Percentiles rank a stretch among this genome's conserved stretches.
Conservation (phyloP, 2,113 vertebrate genomes). For the Cyphomyrus plagiostoma region DNA sequence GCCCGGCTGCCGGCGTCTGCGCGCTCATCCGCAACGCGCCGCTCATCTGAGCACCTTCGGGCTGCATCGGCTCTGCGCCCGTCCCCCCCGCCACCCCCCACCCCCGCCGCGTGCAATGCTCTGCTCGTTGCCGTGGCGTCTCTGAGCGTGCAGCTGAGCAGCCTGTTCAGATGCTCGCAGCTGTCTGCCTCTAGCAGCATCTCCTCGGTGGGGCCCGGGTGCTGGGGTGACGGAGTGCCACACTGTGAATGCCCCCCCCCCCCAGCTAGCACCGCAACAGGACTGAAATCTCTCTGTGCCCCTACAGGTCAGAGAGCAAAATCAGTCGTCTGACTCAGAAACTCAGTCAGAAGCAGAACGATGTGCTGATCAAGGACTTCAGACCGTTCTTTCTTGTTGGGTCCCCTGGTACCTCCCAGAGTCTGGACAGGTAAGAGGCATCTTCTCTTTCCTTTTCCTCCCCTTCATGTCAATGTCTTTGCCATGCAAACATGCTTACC, state of each 20-base stretch:
- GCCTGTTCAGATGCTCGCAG: slow-evolving; percentile 48
- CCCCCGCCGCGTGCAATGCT: neutral
- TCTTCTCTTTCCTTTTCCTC: slow-evolving; percentile 20
- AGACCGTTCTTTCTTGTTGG: slow-evolving; percentile 64
- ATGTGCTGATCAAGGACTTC: slow-evolving; percentile 72
- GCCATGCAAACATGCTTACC: neutral
- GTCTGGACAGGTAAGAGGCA: slow-evolving; percentile 73
- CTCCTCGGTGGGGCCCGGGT: slow-evolving; percentile 7
- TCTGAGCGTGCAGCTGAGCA: slow-evolving; percentile 30
- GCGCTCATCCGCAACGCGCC: neutral
- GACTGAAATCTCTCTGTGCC: slow-evolving; percentile 52
- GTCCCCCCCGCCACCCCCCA: neutral
- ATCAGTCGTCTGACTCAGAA: slow-evolving; percentile 66
- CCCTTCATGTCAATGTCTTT: neutral
- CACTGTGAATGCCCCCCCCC: neutral
- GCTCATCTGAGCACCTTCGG: slow-evolving; percentile 9
- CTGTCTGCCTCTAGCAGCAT: slow-evolving; percentile 18
- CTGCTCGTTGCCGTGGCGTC: slow-evolving; percentile 5
- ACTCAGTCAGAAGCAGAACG: slow-evolving; percentile 66
- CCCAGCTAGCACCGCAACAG: neutral
- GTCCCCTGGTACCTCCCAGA: slow-evolving; percentile 55
- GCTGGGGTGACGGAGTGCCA: neutral
- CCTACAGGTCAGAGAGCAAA: slow-evolving; percentile 72
- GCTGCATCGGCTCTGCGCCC: neutral
- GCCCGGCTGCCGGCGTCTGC: neutral